Conservation (phyloP, 2,113 vertebrate genomes). For the Thermophis baileyi region DNA sequence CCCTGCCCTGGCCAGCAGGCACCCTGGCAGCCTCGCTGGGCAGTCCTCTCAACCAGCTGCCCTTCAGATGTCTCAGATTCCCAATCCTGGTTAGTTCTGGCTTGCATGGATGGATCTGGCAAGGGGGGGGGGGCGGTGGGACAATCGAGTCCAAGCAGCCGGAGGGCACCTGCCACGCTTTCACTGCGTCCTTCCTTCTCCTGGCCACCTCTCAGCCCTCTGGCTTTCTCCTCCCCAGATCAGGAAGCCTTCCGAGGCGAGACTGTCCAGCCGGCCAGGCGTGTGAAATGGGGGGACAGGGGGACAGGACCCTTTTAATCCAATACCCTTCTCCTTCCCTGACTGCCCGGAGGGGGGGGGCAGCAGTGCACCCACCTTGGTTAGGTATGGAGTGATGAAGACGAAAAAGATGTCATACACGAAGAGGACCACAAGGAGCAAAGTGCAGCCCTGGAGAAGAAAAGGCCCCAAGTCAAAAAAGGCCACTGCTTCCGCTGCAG, state of each 20-base stretch:
- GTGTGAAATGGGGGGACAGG: neutral
- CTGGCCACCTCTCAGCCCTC: neutral
- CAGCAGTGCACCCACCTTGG: constrained; percentile 73
- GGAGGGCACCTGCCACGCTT: neutral
- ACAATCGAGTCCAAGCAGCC: neutral
- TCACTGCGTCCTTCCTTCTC: neutral
- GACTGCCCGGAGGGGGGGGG: neutral
- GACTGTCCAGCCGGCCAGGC: neutral
- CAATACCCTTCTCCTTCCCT: too few species aligned
- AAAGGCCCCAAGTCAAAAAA: neutral
- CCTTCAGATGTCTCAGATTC: neutral
- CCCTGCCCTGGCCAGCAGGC: neutral
- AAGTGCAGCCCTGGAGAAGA: constrained; percentile 83
- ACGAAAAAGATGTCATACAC: constrained; percentile 96
- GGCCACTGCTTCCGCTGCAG: neutral
- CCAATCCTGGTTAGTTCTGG: neutral
- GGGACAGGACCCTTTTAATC: too few species aligned
- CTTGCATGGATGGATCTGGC: neutral
- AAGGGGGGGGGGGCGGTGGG: neutral
- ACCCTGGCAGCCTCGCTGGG: neutral
- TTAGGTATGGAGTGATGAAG: constrained; percentile 91
- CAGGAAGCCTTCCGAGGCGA: neutral
- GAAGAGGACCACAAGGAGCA: constrained; percentile 88
- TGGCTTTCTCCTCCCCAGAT: neutral
- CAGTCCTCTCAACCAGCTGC: neutral